These are phyloP conservation scores for Diadophis punctatus DNA, from an alignment of 2,113 vertebrate species.

Conservation along the genomic window DNA sequence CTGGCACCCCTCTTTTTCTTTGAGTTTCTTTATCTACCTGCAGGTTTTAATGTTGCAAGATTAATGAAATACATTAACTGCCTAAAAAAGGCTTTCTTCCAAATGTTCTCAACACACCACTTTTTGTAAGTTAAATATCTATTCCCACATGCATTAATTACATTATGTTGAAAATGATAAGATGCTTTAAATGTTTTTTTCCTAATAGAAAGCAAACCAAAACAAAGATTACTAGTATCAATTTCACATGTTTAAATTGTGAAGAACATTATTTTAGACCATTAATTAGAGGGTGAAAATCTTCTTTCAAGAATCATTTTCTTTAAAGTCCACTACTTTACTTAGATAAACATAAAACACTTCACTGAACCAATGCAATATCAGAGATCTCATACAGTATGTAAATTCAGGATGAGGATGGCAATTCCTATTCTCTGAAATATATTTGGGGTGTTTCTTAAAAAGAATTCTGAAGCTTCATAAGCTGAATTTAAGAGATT, in stretches of 20 bases:
- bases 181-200: neutral
- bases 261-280: neutral
- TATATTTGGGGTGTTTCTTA: neutral
- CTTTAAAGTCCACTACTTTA: neutral
- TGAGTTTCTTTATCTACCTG: neutral
- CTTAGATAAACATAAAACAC: neutral
- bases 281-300: neutral
- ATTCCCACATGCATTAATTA: neutral
- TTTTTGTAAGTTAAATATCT: neutral
- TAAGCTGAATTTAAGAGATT: neutral
- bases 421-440: neutral
- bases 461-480: neutral
- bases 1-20: neutral
- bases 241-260: neutral
- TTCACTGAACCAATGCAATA: neutral
- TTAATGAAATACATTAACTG: neutral
- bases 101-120: neutral
- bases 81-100: neutral
- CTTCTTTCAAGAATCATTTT: neutral
- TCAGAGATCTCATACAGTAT: neutral
- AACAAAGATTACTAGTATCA: neutral
- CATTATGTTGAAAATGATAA: neutral
- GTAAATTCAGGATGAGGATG: neutral
- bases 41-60: neutral
- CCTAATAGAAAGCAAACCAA: neutral